Conservation (phyloP, 2,888 invertebrate species). For the Mesopsocus fuscifrons region DNA sequence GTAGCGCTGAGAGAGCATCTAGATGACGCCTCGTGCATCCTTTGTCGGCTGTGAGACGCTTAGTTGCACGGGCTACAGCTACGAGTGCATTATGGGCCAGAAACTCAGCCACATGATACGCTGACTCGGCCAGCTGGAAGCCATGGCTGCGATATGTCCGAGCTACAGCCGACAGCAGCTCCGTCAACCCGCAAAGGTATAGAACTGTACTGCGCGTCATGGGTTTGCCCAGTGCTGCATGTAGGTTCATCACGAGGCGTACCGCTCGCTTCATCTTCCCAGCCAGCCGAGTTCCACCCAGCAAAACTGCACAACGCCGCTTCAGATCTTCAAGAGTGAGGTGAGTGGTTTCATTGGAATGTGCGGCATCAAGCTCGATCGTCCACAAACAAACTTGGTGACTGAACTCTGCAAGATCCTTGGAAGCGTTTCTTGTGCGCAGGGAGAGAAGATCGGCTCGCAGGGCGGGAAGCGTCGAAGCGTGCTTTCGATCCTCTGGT, state of each 20-base stretch:
- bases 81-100: slow-evolving; percentile 52
- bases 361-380: slow-evolving; percentile 35
- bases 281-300: slow-evolving; percentile 49
- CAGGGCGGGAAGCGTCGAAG: slow-evolving; percentile 24
- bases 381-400: slow-evolving; percentile 34
- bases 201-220: slow-evolving; percentile 57
- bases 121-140: slow-evolving; percentile 47
- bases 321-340: slow-evolving; percentile 34
- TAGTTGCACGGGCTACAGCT: slow-evolving; percentile 38
- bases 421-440: slow-evolving; percentile 36
- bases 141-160: slow-evolving; percentile 47
- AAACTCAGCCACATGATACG: slow-evolving; percentile 62
- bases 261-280: slow-evolving; percentile 39
- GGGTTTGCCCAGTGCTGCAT: slow-evolving; percentile 49
- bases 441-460: slow-evolving; percentile 35
- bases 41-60: slow-evolving; percentile 28
- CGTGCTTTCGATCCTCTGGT: slow-evolving; percentile 28
- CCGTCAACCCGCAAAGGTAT: slow-evolving; percentile 59
- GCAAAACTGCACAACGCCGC: slow-evolving; percentile 31
- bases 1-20: slow-evolving; percentile 53
- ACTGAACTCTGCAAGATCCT: slow-evolving; percentile 33
- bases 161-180: slow-evolving; percentile 60
- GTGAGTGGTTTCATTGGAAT: slow-evolving; percentile 27
- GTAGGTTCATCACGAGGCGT: slow-evolving; percentile 42
- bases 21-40: slow-evolving; percentile 43